These are phyloP conservation scores for Erebia aethiops DNA, from an alignment of 2,888 invertebrate species.

Conservation along the genomic window DNA sequence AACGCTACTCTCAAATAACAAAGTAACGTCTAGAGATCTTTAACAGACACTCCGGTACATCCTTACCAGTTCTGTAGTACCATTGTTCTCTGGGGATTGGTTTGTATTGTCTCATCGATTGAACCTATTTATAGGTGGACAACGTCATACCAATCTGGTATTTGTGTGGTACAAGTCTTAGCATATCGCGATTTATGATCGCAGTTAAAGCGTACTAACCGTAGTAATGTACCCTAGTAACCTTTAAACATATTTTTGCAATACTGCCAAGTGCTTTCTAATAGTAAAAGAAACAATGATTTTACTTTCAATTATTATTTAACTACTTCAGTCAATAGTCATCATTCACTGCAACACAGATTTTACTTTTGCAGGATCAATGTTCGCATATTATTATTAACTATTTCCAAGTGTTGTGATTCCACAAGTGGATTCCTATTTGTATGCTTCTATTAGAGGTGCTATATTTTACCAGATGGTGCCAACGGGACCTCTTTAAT, in stretches of 20 bases:
- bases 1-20: constrained; percentile 9
- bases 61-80: constrained; percentile 47
- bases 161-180: constrained; percentile 40
- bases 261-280: too few relatives aligned
- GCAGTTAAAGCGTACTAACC: background rate
- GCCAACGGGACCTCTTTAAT: too few relatives aligned
- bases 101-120: constrained; percentile 77
- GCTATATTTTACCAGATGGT: too few relatives aligned
- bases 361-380: too few relatives aligned
- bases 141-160: constrained; percentile 48
- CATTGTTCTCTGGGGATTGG: constrained; percentile 70
- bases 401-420: too few relatives aligned
- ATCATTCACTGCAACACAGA: too few relatives aligned
- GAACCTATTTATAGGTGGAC: constrained; percentile 72
- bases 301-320: too few relatives aligned
- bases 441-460: too few relatives aligned
- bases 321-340: too few relatives aligned
- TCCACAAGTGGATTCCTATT: too few relatives aligned
- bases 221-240: background rate
- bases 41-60: constrained; percentile 27
- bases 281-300: too few relatives aligned
- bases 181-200: background rate
- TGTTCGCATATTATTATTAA: too few relatives aligned
- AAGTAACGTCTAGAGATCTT: constrained; percentile 27
- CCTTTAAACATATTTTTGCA: background rate